Evolutionary conservation across 2,113 vertebrate genomes (phyloP).

Genomic region (Panthera uncia): DNA sequence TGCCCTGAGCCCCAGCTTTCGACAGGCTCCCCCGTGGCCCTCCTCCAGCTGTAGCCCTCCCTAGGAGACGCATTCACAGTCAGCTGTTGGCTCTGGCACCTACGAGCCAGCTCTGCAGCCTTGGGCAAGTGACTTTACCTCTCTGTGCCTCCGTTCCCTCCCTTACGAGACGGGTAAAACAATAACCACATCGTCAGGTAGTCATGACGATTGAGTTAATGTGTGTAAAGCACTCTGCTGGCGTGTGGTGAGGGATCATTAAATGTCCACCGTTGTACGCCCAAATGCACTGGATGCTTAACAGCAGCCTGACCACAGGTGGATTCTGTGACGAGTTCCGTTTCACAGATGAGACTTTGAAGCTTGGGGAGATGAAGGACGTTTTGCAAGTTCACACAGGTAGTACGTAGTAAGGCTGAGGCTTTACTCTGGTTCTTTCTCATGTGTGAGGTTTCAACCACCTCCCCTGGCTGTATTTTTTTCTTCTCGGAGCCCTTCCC

Average conservation of each 20-base stretch:
- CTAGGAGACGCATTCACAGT: no score
- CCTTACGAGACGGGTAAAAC: background rate
- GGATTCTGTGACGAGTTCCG: background rate
- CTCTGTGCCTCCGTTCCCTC: background rate
- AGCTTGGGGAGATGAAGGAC: background rate
- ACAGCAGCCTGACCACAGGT: background rate
- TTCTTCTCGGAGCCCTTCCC: background rate
- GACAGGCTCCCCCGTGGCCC: fast-evolving
- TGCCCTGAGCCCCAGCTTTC: background rate
- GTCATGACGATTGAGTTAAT: background rate
- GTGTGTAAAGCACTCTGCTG: background rate
- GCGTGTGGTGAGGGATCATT: background rate
- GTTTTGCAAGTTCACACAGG: background rate
- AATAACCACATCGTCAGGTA: background rate
- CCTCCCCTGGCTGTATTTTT: background rate
- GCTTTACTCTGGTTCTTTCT: background rate
- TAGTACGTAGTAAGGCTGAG: background rate
- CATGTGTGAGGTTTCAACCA: background rate
- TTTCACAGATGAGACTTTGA: background rate
- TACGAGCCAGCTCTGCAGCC: background rate
- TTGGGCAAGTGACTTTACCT: background rate
- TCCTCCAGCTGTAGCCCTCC: background rate
- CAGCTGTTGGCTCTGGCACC: background rate
- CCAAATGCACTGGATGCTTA: background rate
- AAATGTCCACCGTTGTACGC: background rate